A percentile compares a stretch with the other conserved stretches of the same genome.
phyloP scores from a whole-genome alignment of 2,113 vertebrate genomes.

The Phocoena sinus region DNA sequence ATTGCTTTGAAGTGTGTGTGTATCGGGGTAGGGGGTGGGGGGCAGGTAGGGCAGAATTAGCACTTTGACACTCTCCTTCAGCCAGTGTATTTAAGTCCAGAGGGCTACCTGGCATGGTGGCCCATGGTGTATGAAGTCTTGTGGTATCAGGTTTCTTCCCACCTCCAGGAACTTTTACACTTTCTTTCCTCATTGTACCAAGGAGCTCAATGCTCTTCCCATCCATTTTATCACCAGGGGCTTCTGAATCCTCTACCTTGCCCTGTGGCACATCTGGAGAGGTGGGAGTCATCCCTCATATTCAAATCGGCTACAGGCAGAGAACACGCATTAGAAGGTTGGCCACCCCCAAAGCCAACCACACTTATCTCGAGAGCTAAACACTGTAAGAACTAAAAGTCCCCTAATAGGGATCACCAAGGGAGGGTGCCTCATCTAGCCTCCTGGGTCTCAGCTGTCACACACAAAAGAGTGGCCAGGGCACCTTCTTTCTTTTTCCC shows the following conservation, averaged over 20 bases:
- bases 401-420: not conserved
- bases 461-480: not conserved
- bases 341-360: not conserved
- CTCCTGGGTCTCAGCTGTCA: not conserved
- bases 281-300: not conserved
- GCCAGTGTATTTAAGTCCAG: not conserved
- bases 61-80: not conserved
- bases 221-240: not conserved
- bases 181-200: not conserved
- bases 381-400: not conserved
- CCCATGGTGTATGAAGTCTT: not conserved
- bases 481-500: not conserved
- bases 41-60: not conserved
- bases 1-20: not conserved
- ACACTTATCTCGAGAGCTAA: not conserved
- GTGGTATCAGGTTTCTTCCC: not conserved
- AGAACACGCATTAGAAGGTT: not conserved
- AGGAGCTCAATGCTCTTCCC: not conserved
- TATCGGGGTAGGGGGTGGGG: too few relatives aligned
- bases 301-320: not conserved
- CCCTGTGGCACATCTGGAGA: not conserved
- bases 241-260: not conserved
- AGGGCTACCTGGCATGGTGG: not conserved
- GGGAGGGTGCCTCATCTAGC: not conserved
- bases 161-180: not conserved